Base-by-base conservation (phyloP, 2,113 vertebrate genomes). In the Tinamus guttatus region DNA sequence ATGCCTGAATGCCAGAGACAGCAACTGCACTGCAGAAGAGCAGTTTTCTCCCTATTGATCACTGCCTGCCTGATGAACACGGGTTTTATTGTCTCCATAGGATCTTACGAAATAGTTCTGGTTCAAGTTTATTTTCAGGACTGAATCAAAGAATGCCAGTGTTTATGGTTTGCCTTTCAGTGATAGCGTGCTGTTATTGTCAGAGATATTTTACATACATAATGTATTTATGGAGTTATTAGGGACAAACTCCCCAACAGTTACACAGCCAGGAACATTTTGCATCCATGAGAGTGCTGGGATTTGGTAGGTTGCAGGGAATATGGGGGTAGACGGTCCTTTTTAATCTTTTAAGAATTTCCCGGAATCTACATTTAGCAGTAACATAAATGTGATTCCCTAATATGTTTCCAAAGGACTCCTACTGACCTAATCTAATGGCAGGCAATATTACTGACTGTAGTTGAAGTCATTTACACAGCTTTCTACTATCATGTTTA, bases 51-150 rank as follows among this genome's bases (percentile, higher is more conserved):
- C 38, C 36, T 27, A n/a, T 0, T 45, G 67, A 80, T 65, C 24
- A 20, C 49, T 41, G n/a, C 73, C 0, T 30, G 34, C 89, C 64
- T 51, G 5, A 67, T 74, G 36, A 59, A 77, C 51, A 30, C 1
- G 17, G 6, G 1, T 1, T 27, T 49, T 20, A 30, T 24, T 5
- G 3, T 9, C n/a, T 2, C 34, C 18, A 24, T 0, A 0, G 12
- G 10, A 64, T 86, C n/a, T 74, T 64, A 65, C 2, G 11, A 21
- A 69, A 56, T 40, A 69, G 12, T 68, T 85, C 13, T 68, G 28
- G n/a, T 36, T 40, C 51, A 67, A 82, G 49, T 60, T 59, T 75
- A 25, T 38, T 63, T 63, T 63, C 60, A 63, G 34, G 60, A 36
- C 60, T 63, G 36, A 63, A 36, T 63, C 20, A 63, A 34, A 63